Evolutionary conservation across 2,113 vertebrate species (phyloP).

Genomic region (Chaetodon trifascialis): DNA sequence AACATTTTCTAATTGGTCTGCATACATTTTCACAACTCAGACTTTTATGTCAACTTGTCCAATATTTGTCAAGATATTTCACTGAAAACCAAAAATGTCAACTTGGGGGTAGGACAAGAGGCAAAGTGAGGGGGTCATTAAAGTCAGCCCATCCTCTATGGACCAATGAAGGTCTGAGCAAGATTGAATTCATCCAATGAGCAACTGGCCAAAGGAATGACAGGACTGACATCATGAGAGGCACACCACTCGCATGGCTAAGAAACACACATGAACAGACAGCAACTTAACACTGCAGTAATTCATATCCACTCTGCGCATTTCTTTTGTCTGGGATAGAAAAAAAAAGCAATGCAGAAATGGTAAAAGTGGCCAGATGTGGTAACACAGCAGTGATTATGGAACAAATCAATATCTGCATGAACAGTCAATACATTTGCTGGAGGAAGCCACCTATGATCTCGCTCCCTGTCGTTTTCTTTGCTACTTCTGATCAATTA

Average conservation of each 20-base stretch:
- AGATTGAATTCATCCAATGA: no score
- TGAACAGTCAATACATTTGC: neutral
- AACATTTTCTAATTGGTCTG: no score
- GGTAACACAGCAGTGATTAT: neutral
- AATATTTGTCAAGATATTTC: no score
- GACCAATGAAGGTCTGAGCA: no score
- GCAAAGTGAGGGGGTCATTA: no score
- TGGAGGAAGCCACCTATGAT: neutral
- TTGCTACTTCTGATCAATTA: conserved; percentile 6
- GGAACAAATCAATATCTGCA: neutral
- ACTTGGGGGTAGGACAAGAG: no score
- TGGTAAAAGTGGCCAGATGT: neutral
- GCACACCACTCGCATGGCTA: neutral
- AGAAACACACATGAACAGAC: neutral
- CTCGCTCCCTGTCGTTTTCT: neutral
- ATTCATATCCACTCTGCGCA: neutral
- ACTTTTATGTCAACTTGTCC: no score
- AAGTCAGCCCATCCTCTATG: no score
- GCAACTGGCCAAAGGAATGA: neutral
- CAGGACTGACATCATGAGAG: neutral
- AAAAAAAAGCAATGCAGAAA: neutral
- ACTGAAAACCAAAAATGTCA: no score
- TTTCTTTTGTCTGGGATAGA: neutral
- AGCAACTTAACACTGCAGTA: neutral
- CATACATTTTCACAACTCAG: no score